Conservation (phyloP, 2,888 invertebrate genomes). For the Monochamus alternatus region DNA sequence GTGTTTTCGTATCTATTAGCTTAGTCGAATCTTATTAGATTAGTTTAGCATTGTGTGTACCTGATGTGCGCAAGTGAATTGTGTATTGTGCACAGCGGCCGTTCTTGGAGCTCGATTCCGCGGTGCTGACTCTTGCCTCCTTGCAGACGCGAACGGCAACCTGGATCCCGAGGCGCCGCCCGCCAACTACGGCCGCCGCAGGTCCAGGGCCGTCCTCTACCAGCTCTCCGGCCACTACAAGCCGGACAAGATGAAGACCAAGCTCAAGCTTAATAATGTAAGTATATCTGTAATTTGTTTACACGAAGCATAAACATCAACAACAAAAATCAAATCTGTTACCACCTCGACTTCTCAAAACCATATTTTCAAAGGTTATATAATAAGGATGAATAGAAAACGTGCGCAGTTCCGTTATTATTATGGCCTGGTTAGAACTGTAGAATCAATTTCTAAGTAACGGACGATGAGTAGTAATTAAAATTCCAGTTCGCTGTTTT, state of each 20-base stretch:
- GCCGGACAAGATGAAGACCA: slow-evolving; percentile 93
- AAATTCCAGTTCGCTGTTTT: too few species aligned
- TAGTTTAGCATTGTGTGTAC: slow-evolving; percentile 40
- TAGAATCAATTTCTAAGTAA: too few species aligned
- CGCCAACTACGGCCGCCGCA: slow-evolving; percentile 91
- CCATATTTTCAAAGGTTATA: too few species aligned
- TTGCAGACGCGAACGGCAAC: slow-evolving; percentile 87
- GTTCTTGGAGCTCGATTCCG: slow-evolving; percentile 86
- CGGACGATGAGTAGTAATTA: too few species aligned
- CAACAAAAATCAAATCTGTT: too few species aligned
- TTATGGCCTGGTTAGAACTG: too few species aligned
- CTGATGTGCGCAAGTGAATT: slow-evolving; percentile 50
- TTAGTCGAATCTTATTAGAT: slow-evolving; percentile 29
- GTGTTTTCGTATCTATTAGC: slow-evolving; percentile 35
- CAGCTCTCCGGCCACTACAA: slow-evolving; percentile 98
- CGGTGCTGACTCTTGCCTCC: slow-evolving; percentile 85
- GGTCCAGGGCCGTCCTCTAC: slow-evolving; percentile 96
- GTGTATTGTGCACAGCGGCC: slow-evolving; percentile 77
- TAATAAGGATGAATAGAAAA: too few species aligned
- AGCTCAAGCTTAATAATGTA: slow-evolving; percentile 96
- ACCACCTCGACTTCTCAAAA: too few species aligned
- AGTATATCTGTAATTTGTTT: slow-evolving; percentile 69
- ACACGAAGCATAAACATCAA: too few species aligned
- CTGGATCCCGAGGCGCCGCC: slow-evolving; percentile 82
- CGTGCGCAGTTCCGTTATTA: too few species aligned